phyloP scores from a whole-genome alignment of 2,113 vertebrate genomes.

The Paradisaea rubra region DNA sequence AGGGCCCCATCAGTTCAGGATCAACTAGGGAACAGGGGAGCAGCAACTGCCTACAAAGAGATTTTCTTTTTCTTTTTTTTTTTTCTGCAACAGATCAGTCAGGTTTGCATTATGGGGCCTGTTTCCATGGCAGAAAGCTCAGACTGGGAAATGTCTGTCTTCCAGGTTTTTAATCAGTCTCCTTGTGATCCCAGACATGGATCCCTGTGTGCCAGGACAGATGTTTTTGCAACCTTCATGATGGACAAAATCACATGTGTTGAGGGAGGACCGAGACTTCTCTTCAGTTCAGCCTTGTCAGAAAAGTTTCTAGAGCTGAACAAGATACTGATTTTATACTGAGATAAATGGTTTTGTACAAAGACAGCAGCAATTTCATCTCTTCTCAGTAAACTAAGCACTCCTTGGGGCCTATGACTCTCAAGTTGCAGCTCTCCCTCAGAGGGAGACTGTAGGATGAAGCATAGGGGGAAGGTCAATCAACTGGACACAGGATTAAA shows the following conservation, averaged over 20 bases:
- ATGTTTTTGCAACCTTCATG: not conserved
- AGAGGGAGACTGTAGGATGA: not conserved
- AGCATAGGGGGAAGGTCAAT: not conserved
- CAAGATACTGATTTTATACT: not conserved
- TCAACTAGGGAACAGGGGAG: not conserved
- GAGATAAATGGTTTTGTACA: not conserved
- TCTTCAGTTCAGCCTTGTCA: not conserved
- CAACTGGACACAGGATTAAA: not conserved
- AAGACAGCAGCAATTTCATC: not conserved
- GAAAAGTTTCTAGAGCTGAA: not conserved
- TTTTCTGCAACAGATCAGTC: not conserved
- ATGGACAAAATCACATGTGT: not conserved
- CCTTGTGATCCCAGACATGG: not conserved
- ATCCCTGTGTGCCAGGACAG: not conserved
- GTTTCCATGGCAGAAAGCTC: not conserved
- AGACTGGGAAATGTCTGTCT: not conserved
- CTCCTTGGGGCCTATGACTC: not conserved
- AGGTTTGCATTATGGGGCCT: not conserved
- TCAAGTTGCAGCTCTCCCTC: not conserved
- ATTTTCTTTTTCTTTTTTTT: not conserved
- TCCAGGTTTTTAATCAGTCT: not conserved
- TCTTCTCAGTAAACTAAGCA: not conserved
- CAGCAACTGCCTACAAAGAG: not conserved
- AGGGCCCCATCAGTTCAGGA: not conserved
- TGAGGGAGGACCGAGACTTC: not conserved